Conservation (phyloP, 2,113 vertebrate species). For the Notothenia coriiceps region DNA sequence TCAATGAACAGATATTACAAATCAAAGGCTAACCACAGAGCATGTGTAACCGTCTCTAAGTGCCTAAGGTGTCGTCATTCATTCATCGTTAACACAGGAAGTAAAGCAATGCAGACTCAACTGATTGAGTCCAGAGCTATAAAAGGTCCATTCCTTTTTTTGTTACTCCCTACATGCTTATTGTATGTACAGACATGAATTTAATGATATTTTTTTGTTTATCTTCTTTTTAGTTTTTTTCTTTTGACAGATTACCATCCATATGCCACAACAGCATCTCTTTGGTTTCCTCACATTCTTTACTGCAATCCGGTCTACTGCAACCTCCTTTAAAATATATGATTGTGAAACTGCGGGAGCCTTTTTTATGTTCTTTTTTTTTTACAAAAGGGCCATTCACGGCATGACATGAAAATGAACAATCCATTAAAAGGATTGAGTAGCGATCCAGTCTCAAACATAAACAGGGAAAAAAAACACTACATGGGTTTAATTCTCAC, state of each 20-base stretch:
- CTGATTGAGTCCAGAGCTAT: conserved; percentile 35
- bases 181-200: conserved; percentile 50
- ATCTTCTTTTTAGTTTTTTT: not conserved
- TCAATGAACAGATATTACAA: conserved; percentile 43
- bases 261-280: conserved; percentile 41
- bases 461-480: conserved; percentile 50
- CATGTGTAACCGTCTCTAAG: conserved; percentile 53
- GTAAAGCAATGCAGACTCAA: conserved; percentile 26
- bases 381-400: conserved; percentile 49
- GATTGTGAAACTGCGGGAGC: conserved; percentile 28
- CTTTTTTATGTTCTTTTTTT: conserved; percentile 1
- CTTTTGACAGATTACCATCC: conserved; percentile 42
- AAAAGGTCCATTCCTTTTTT: conserved; percentile 37
- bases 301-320: not conserved
- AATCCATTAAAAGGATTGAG: conserved; percentile 33
- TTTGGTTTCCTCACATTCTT: conserved; percentile 71
- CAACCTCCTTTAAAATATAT: conserved; percentile 19
- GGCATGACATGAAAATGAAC: conserved; percentile 37
- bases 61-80: conserved; percentile 57
- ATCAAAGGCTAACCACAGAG: conserved; percentile 49
- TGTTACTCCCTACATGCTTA: conserved; percentile 33
- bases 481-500: conserved; percentile 53
- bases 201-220: conserved; percentile 20
- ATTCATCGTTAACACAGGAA: conserved; percentile 46
- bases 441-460: conserved; percentile 28